These are phyloP conservation scores for Saccostrea cuccullata DNA, from an alignment of 1,140 invertebrate species.

Conservation along the genomic window DNA sequence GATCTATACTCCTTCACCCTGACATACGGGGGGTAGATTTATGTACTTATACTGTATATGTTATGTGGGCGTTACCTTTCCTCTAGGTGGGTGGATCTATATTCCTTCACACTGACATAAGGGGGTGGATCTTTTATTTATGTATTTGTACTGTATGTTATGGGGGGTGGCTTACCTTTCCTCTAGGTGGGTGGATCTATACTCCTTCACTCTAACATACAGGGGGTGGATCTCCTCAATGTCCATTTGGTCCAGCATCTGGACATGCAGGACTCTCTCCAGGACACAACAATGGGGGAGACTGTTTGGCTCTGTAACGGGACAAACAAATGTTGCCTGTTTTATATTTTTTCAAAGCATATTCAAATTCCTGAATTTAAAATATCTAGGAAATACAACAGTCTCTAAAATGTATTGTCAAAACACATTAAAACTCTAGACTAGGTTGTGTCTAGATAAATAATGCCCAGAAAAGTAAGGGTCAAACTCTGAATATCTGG, in stretches of 20 bases:
- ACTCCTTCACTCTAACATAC: slow-evolving; percentile 64
- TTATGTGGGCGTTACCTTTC: slow-evolving; percentile 60
- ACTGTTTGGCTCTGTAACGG: slow-evolving; percentile 11
- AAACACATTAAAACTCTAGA: too few relatives aligned
- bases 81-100: slow-evolving; percentile 57
- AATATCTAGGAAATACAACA: background rate
- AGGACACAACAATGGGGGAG: slow-evolving; percentile 68
- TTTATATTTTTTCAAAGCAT: background rate
- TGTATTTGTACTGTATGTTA: background rate
- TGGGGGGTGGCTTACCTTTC: slow-evolving; percentile 57
- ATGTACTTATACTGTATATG: background rate
- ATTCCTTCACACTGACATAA: slow-evolving; percentile 66
- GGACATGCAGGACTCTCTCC: slow-evolving; percentile 66
- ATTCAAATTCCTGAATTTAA: background rate
- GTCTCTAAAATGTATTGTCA: too few relatives aligned
- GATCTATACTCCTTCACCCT: slow-evolving; percentile 61
- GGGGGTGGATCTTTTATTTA: slow-evolving; percentile 58
- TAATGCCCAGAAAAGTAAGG: too few relatives aligned
- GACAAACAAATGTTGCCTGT: background rate
- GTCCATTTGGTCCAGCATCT: slow-evolving; percentile 70
- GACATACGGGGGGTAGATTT: slow-evolving; percentile 67
- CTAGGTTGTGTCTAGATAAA: too few relatives aligned
- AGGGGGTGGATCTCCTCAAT: slow-evolving; percentile 71
- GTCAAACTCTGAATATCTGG: too few relatives aligned
- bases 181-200: slow-evolving; percentile 57